These are phyloP conservation scores for Habroteleia sp. DNA, from an alignment of 2,888 invertebrate species.

Conservation along the genomic window DNA sequence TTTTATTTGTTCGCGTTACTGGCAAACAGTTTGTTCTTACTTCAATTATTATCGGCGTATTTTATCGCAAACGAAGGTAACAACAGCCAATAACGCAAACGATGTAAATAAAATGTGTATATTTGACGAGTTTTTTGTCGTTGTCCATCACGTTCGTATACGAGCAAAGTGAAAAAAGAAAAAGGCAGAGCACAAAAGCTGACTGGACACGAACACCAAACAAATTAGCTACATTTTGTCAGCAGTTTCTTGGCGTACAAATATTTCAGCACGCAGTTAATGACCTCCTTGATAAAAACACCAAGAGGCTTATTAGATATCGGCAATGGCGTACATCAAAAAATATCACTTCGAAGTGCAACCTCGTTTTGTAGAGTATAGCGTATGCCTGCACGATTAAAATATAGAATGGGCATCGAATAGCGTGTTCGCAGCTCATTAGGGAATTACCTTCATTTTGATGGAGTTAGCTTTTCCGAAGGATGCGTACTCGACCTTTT, in stretches of 20 bases:
- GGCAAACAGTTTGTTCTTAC: constrained; percentile 20
- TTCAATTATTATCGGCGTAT: constrained; percentile 22
- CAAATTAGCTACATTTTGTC: constrained; percentile 27
- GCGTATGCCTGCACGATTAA: constrained; percentile 29
- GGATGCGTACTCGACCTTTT: constrained; percentile 16
- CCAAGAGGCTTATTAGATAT: constrained; percentile 7
- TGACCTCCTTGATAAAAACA: constrained; percentile 14
- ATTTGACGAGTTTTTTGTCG: constrained; percentile 27
- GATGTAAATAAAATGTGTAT: constrained; percentile 24
- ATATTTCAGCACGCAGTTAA: constrained; percentile 20
- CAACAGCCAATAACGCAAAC: constrained; percentile 7
- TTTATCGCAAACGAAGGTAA: constrained; percentile 36
- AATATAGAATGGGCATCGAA: constrained; percentile 6
- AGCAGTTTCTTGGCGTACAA: constrained; percentile 3
- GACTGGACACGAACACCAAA: constrained; percentile 8
- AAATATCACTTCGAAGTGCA: constrained; percentile 18
- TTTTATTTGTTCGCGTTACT: constrained; percentile 21
- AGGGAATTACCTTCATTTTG: constrained; percentile 35
- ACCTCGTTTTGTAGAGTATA: constrained; percentile 20
- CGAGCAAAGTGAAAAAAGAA: neutral
- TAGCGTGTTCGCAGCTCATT: constrained; percentile 31
- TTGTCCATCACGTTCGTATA: no score
- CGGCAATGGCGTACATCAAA: constrained; percentile 26
- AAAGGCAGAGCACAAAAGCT: neutral
- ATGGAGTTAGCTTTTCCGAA: constrained; percentile 42